Conservation (phyloP, 1,140 invertebrate species). For the Drosophila ananassae region DNA sequence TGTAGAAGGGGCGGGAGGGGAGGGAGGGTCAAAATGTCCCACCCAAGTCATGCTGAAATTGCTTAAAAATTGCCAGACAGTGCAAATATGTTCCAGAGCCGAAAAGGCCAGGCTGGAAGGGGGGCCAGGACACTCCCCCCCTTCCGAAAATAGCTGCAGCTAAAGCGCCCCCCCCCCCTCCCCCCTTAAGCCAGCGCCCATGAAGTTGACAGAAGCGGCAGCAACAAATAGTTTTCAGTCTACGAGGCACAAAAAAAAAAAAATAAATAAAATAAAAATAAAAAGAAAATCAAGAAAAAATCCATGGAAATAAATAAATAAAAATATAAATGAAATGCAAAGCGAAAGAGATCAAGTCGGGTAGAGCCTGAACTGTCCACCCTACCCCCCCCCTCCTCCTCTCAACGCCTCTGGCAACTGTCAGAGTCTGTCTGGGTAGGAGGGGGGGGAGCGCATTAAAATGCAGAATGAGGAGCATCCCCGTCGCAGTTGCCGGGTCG, state of each 20-base stretch:
- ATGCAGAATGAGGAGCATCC: slow-evolving; percentile 73
- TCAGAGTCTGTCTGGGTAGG: slow-evolving; percentile 50
- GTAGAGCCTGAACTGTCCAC: background rate
- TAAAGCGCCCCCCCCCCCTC: background rate
- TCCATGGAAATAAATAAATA: slow-evolving; percentile 20
- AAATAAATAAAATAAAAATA: too few relatives aligned
- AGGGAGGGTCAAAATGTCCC: slow-evolving; percentile 20
- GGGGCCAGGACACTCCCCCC: background rate
- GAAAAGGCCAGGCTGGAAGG: background rate
- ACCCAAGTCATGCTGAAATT: slow-evolving; percentile 76
- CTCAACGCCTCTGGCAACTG: slow-evolving; percentile 51
- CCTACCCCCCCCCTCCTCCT: background rate
- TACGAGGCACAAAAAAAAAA: slow-evolving; percentile 5
- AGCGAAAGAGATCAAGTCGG: slow-evolving; percentile 37
- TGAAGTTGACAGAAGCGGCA: slow-evolving; percentile 69
- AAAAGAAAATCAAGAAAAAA: background rate
- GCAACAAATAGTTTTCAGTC: slow-evolving; percentile 76
- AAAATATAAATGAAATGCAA: slow-evolving; percentile 54
- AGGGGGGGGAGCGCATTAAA: slow-evolving; percentile 65
- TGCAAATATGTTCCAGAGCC: slow-evolving; percentile 76
- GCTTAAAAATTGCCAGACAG: slow-evolving; percentile 81
- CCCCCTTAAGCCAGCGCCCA: slow-evolving; percentile 4
- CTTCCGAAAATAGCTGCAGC: background rate
- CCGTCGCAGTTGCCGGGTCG: slow-evolving; percentile 44
- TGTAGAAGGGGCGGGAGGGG: too few relatives aligned